Percentiles rank a stretch among this genome's conserved stretches.
Conservation (phyloP, 2,797 vertebrate genomes). For the Enteromius anoplus region DNA sequence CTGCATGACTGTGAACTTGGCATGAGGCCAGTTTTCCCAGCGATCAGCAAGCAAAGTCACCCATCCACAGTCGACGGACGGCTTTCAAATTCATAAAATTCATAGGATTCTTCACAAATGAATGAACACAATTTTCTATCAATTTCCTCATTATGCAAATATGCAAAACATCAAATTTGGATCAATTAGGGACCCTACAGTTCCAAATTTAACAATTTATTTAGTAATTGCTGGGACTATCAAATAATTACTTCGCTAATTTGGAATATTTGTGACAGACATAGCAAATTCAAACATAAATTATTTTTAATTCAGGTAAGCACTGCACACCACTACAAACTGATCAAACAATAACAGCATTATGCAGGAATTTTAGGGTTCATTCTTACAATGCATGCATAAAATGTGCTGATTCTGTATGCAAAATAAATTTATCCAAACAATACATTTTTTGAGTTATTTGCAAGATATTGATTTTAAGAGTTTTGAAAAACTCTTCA, state of each 20-base stretch:
- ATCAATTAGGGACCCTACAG: slow-evolving; percentile 98
- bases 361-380: slow-evolving; percentile 97
- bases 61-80: slow-evolving; percentile 34
- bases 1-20: slow-evolving; percentile 31
- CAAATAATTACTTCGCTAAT: slow-evolving; percentile 99
- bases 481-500: background rate
- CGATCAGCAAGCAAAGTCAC: slow-evolving; percentile 45
- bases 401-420: slow-evolving; percentile 18
- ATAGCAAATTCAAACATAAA: slow-evolving; percentile 99
- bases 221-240: slow-evolving; percentile 99
- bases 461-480: background rate
- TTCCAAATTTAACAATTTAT: slow-evolving; percentile 98
- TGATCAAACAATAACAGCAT: slow-evolving; percentile 98
- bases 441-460: no score
- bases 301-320: slow-evolving; percentile 97
- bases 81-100: slow-evolving; percentile 83
- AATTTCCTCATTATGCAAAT: slow-evolving; percentile 99
- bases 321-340: slow-evolving; percentile 89
- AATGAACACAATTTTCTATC: slow-evolving; percentile 99
- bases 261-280: slow-evolving; percentile 99
- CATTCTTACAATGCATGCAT: slow-evolving; percentile 90
- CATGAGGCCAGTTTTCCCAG: slow-evolving; percentile 35
- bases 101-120: slow-evolving; percentile 99
- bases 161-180: slow-evolving; percentile 99
- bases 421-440: background rate